These are phyloP conservation scores for Chrysolina oricalcia DNA, from an alignment of 2,888 invertebrate species.

Conservation along the genomic window DNA sequence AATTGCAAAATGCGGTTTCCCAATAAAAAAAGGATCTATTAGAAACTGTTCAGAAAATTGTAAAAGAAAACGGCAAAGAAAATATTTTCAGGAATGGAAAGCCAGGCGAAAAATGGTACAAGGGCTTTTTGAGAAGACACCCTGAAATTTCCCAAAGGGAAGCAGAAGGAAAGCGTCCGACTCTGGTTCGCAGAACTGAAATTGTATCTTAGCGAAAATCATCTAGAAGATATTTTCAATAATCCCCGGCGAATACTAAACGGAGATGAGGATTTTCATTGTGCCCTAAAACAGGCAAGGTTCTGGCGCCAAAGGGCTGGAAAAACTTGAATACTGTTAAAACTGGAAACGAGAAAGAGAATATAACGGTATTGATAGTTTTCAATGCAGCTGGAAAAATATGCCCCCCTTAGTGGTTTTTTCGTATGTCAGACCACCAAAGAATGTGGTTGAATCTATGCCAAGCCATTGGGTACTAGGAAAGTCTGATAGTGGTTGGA, in stretches of 20 bases:
- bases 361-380: constrained; percentile 58
- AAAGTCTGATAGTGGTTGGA: constrained; percentile 43
- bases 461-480: constrained; percentile 53
- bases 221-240: too few relatives aligned
- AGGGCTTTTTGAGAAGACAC: neutral
- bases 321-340: neutral
- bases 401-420: constrained; percentile 47
- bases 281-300: neutral
- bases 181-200: too few relatives aligned
- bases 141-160: neutral
- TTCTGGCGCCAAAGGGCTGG: neutral
- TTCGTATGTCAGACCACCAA: constrained; percentile 47
- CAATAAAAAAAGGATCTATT: too few relatives aligned
- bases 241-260: neutral
- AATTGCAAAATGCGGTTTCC: too few relatives aligned
- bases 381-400: constrained; percentile 50
- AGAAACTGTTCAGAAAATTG: too few relatives aligned
- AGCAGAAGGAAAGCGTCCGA: neutral
- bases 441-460: constrained; percentile 33
- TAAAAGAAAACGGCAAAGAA: too few relatives aligned
- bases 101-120: too few relatives aligned
- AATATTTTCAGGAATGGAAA: too few relatives aligned
- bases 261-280: neutral
- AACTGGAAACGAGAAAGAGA: constrained; percentile 56
- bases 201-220: too few relatives aligned